A percentile compares a stretch with the other conserved stretches of the same genome.
Evolutionary conservation across 2,888 invertebrate genomes (phyloP).

Genomic region (Melieria picta): DNA sequence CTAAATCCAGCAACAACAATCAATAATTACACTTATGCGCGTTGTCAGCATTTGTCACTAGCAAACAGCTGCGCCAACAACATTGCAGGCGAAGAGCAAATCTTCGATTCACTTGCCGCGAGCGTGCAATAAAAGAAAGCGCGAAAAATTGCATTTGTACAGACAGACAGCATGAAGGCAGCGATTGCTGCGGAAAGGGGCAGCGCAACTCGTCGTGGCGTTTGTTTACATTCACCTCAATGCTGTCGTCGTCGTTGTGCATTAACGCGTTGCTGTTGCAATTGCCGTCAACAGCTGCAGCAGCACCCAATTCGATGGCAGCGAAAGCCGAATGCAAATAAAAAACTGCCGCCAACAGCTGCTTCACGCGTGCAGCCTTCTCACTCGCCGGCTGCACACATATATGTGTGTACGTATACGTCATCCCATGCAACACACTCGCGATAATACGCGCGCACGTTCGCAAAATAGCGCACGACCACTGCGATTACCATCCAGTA

Average conservation of each 20-base stretch:
- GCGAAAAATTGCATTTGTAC: too few species aligned
- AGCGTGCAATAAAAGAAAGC: too few species aligned
- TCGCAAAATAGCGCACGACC: neutral
- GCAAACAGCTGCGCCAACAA: too few species aligned
- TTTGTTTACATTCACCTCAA: neutral
- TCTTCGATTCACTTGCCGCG: too few species aligned
- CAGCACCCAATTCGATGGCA: neutral
- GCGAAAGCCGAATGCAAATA: neutral
- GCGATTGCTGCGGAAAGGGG: neutral
- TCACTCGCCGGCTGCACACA: neutral
- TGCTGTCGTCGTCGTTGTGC: neutral
- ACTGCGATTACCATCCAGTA: too few species aligned
- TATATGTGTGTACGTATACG: neutral
- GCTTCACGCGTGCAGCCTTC: neutral
- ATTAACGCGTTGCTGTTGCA: neutral
- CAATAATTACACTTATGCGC: too few species aligned
- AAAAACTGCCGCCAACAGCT: too few species aligned
- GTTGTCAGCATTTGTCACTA: too few species aligned
- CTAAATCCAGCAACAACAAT: too few species aligned
- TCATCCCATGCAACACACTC: neutral
- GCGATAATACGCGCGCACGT: neutral
- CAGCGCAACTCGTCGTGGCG: neutral
- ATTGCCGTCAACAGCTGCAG: neutral
- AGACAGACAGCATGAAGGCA: constrained; percentile 17
- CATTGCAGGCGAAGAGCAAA: too few species aligned